These are phyloP conservation scores for Dromococcyx pavoninus DNA, from an alignment of 2,797 vertebrate genomes.

Conservation along the genomic window DNA sequence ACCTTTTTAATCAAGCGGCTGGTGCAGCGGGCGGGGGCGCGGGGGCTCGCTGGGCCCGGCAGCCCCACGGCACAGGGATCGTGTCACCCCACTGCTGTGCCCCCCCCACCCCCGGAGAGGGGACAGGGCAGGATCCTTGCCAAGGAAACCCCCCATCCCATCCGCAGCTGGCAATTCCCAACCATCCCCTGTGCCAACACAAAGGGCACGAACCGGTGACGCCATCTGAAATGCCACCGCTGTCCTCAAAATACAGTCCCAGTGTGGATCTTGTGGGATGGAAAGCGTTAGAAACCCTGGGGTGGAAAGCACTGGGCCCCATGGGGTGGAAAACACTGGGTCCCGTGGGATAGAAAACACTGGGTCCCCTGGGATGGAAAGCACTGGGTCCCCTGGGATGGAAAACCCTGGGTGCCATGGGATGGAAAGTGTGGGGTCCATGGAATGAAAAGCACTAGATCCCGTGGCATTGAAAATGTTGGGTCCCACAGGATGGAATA, in stretches of 20 bases:
- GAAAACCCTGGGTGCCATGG: no score
- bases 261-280: no score
- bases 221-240: background rate
- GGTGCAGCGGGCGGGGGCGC: background rate
- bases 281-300: no score
- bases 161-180: background rate
- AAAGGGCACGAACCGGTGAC: fast-evolving
- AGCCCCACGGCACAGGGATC: background rate
- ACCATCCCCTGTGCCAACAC: background rate
- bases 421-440: no score
- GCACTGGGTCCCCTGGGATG: no score
- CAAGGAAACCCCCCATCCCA: background rate
- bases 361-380: no score
- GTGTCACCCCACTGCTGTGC: background rate
- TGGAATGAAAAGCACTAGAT: background rate
- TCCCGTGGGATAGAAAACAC: no score
- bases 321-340: no score
- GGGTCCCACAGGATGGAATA: no score
- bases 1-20: conserved; percentile 76
- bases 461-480: no score
- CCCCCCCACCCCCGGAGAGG: background rate
- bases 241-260: fast-evolving
- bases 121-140: background rate
- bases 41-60: background rate
- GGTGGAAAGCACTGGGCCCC: no score